Conservation (phyloP, 2,888 invertebrate genomes). For the Rhagophthalmus giganteus region DNA sequence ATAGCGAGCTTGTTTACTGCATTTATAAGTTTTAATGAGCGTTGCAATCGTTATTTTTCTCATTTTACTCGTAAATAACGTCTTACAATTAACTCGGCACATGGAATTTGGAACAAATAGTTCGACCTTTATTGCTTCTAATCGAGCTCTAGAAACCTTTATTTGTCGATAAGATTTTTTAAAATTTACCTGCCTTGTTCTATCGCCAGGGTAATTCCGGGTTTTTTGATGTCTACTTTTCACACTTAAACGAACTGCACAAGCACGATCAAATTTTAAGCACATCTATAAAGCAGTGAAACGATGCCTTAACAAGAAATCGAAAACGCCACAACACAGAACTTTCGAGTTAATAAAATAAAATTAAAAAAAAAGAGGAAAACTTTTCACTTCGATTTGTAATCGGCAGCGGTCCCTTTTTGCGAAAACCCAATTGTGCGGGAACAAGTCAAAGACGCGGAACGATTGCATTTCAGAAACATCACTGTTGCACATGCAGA, state of each 20-base stretch:
- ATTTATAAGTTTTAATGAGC: conserved; percentile 12
- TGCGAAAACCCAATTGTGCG: neutral
- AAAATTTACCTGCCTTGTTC: too few species aligned
- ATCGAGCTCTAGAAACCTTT: too few species aligned
- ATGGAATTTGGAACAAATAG: too few species aligned
- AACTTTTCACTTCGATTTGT: neutral
- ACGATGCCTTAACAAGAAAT: conserved; percentile 6
- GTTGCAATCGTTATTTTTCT: conserved; percentile 9
- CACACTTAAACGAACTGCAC: conserved; percentile 15
- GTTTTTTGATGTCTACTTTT: too few species aligned
- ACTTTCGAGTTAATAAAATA: neutral
- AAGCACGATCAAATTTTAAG: conserved; percentile 22
- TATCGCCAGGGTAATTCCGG: too few species aligned
- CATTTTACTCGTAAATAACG: conserved; percentile 2
- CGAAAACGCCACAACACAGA: conserved; percentile 3
- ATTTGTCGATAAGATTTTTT: too few species aligned
- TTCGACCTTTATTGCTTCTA: too few species aligned
- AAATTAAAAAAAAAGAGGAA: too few species aligned
- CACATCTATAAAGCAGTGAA: conserved; percentile 25
- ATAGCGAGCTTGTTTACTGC: conserved; percentile 18
- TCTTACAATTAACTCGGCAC: conserved; percentile 1
- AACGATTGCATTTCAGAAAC: conserved; percentile 15
- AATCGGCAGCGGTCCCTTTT: neutral
- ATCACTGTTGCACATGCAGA: conserved; percentile 24
- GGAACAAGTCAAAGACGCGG: neutral